These are phyloP conservation scores for Ernsta delagoae DNA, from an alignment of 2,888 invertebrate species.

Conservation along the genomic window DNA sequence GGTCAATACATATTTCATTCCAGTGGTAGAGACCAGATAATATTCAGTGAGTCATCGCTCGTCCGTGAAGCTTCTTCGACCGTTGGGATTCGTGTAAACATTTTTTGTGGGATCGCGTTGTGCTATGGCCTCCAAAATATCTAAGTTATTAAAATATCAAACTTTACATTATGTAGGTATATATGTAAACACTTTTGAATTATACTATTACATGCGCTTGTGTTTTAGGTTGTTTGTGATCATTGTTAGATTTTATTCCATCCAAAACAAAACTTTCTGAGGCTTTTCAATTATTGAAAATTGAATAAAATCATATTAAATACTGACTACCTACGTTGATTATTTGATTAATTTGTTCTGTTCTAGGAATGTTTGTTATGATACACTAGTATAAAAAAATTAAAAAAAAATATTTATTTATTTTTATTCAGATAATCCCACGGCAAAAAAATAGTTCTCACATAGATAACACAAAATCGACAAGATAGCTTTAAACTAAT, in stretches of 20 bases:
- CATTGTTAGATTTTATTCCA: not conserved
- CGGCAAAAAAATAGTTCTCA: too few relatives aligned
- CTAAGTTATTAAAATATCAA: not conserved
- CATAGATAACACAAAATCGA: too few relatives aligned
- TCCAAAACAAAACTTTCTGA: not conserved
- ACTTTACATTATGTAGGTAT: too few relatives aligned
- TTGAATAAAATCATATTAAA: too few relatives aligned
- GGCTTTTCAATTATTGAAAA: not conserved
- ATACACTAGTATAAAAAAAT: too few relatives aligned
- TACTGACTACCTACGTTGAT: too few relatives aligned
- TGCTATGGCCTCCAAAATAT: not conserved
- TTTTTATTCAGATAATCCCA: too few relatives aligned
- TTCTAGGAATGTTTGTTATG: too few relatives aligned
- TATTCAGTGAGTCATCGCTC: constrained; percentile 45
- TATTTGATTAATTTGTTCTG: too few relatives aligned
- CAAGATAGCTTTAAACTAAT: too few relatives aligned
- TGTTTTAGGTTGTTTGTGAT: not conserved
- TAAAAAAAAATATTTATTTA: too few relatives aligned
- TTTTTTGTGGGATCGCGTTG: constrained; percentile 17
- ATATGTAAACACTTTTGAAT: too few relatives aligned
- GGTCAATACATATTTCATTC: not conserved
- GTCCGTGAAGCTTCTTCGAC: constrained; percentile 43
- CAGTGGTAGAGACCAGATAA: constrained; percentile 10
- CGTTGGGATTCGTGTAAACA: constrained; percentile 47
- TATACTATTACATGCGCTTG: not conserved